A percentile compares a stretch with the other conserved stretches of the same genome.
phyloP scores from a whole-genome alignment of 2,888 invertebrate genomes.

The Melanargia galathea region DNA sequence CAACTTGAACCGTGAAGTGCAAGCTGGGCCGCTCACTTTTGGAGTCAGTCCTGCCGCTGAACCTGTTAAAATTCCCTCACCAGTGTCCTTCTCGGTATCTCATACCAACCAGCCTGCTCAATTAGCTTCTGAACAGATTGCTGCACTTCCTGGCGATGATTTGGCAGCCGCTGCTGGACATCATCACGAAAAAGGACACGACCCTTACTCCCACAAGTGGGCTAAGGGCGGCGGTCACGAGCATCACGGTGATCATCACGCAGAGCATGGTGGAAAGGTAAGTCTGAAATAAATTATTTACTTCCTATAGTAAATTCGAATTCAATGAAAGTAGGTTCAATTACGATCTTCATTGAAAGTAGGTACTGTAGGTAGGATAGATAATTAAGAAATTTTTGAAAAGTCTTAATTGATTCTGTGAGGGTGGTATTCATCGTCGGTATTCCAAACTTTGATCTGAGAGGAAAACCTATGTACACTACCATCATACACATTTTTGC shows the following conservation, averaged over 20 bases:
- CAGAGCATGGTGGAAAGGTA: constrained; percentile 81
- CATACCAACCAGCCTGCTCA: constrained; percentile 39
- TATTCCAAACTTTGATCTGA: too few relatives aligned
- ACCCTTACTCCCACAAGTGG: constrained; percentile 59
- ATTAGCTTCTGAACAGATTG: constrained; percentile 30
- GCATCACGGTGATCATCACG: constrained; percentile 77
- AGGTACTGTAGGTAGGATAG: too few relatives aligned
- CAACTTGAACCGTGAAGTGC: constrained; percentile 50
- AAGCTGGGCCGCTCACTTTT: constrained; percentile 27
- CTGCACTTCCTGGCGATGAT: constrained; percentile 32
- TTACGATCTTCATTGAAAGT: too few relatives aligned
- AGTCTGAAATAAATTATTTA: constrained; percentile 28
- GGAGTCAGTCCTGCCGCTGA: constrained; percentile 20
- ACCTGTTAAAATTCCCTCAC: constrained; percentile 30
- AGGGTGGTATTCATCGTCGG: too few relatives aligned
- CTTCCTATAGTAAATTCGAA: background rate
- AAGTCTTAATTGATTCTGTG: too few relatives aligned
- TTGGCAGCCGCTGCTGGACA: constrained; percentile 43
- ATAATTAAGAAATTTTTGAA: too few relatives aligned
- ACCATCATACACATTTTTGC: too few relatives aligned
- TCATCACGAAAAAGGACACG: constrained; percentile 54
- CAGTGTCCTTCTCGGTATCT: constrained; percentile 26
- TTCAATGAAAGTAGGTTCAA: too few relatives aligned
- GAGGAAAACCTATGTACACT: too few relatives aligned
- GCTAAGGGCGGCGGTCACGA: constrained; percentile 80